These are phyloP conservation scores for Melanotaenia boesemani DNA, from an alignment of 2,797 vertebrate genomes.

Conservation along the genomic window DNA sequence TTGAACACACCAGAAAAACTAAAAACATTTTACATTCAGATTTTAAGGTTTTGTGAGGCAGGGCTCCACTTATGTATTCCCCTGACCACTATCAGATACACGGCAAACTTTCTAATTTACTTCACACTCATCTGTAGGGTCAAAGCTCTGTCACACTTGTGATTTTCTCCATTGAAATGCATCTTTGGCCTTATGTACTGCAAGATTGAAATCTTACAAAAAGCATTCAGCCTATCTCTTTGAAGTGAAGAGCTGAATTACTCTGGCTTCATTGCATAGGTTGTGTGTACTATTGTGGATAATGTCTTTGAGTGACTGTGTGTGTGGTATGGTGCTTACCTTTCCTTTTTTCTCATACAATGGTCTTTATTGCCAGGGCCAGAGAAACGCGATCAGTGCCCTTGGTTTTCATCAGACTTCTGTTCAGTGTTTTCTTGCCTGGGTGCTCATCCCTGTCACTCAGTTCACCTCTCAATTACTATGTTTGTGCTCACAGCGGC, in stretches of 20 bases:
- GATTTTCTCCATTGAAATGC: slow-evolving; percentile 74
- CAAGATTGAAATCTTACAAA: slow-evolving; percentile 77
- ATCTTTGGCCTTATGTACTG: slow-evolving; percentile 71
- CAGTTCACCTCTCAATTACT: slow-evolving; percentile 85
- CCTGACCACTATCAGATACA: slow-evolving; percentile 28
- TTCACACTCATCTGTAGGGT: slow-evolving; percentile 64
- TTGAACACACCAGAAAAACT: background rate
- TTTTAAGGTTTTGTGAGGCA: slow-evolving; percentile 26
- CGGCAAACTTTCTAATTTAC: slow-evolving; percentile 64
- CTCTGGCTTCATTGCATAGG: slow-evolving; percentile 72
- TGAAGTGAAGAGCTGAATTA: slow-evolving; percentile 76
- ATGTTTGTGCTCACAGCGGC: slow-evolving; percentile 82
- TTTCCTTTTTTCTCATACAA: slow-evolving; percentile 71
- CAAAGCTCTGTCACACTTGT: slow-evolving; percentile 67
- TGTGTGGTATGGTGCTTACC: slow-evolving; percentile 41
- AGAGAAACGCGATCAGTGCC: slow-evolving; percentile 62
- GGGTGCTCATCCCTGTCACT: slow-evolving; percentile 83
- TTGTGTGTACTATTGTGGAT: slow-evolving; percentile 72
- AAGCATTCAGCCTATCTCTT: slow-evolving; percentile 77
- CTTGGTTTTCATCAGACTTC: slow-evolving; percentile 75
- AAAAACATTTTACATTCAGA: slow-evolving; percentile 29
- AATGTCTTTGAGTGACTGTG: slow-evolving; percentile 51
- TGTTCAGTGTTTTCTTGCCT: slow-evolving; percentile 77
- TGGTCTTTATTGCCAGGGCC: slow-evolving; percentile 71
- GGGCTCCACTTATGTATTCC: slow-evolving; percentile 17